phyloP scores from a whole-genome alignment of 2,113 vertebrate genomes.

The Tachysurus vachellii region DNA sequence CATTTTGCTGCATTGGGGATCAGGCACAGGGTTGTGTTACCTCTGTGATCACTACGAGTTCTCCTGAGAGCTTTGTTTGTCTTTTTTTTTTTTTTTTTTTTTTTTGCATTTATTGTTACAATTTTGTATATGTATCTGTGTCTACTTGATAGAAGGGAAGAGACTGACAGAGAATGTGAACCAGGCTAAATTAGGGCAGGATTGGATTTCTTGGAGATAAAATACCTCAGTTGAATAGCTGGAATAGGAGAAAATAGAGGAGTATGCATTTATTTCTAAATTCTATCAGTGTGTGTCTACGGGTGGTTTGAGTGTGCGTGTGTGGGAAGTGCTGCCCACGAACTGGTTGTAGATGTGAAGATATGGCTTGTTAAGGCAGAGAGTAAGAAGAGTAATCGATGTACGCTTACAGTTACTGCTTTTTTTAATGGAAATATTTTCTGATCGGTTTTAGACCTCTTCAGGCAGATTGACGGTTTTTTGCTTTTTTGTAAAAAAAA shows the following conservation, averaged over 20 bases:
- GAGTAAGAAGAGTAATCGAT: neutral
- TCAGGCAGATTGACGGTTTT: neutral
- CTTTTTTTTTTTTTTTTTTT: neutral
- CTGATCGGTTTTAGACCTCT: neutral
- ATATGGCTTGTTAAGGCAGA: neutral
- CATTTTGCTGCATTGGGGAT: neutral
- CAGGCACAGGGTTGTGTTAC: neutral
- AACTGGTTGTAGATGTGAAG: neutral
- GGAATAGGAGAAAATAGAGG: neutral
- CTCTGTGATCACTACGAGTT: neutral
- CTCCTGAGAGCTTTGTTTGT: too few relatives aligned
- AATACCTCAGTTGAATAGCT: neutral
- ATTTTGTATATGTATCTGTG: neutral
- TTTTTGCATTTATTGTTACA: neutral
- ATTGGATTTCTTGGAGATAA: neutral
- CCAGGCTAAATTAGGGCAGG: slow-evolving; percentile 3
- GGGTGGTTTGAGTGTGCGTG: neutral
- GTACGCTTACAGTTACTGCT: neutral
- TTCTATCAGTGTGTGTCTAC: neutral
- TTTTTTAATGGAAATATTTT: neutral
- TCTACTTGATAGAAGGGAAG: neutral
- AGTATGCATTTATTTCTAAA: slow-evolving; percentile 2
- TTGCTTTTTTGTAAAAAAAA: neutral
- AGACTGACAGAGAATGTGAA: neutral
- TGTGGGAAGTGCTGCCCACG: neutral